Percentiles rank a stretch among this genome's conserved stretches.
These are phyloP conservation scores for Leptopterna dolabrata DNA, from an alignment of 2,888 invertebrate genomes.

Conservation along the genomic window DNA sequence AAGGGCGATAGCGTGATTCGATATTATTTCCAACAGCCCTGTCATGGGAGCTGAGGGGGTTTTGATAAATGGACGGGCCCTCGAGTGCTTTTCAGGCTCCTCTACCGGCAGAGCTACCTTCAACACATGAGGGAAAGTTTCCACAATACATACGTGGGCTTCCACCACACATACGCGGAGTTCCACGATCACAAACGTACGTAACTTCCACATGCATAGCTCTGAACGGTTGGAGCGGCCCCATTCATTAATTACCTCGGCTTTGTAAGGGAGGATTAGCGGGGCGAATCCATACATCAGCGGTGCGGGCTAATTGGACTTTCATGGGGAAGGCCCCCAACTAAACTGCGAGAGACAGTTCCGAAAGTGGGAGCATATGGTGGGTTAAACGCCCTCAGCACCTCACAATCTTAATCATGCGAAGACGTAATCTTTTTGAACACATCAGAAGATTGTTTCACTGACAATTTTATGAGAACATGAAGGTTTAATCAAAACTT, in stretches of 20 bases:
- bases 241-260: conserved; percentile 35
- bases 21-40: conserved; percentile 5
- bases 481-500: too few species aligned
- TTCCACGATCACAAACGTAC: neutral
- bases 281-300: conserved; percentile 22
- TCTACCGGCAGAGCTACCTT: neutral
- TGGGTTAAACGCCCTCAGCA: too few species aligned
- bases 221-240: neutral
- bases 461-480: too few species aligned
- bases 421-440: too few species aligned
- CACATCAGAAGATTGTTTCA: too few species aligned
- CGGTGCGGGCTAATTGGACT: conserved; percentile 1
- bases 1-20: conserved; percentile 20
- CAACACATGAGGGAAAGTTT: neutral
- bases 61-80: conserved; percentile 31
- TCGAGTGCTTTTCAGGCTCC: conserved; percentile 10
- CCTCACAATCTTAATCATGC: too few species aligned
- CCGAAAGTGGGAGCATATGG: too few species aligned
- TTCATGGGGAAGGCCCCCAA: neutral
- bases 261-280: neutral
- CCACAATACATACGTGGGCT: neutral
- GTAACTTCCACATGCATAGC: neutral
- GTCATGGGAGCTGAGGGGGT: neutral
- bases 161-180: neutral
- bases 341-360: neutral